Conservation (phyloP, 2,888 invertebrate genomes). For the Eristalinus aeneus region DNA sequence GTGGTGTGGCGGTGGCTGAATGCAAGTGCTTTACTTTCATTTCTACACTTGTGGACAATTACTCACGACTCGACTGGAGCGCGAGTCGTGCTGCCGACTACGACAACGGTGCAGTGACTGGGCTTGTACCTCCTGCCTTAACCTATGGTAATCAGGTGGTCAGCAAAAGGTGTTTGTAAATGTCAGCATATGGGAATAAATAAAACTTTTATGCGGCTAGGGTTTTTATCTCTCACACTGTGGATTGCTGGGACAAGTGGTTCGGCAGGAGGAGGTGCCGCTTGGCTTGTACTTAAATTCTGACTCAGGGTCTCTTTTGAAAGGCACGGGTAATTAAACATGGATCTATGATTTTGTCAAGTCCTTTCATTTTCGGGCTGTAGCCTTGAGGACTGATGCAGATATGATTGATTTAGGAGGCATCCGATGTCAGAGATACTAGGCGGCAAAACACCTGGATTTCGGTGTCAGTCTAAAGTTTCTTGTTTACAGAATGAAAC, state of each 20-base stretch:
- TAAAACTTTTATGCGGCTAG: neutral
- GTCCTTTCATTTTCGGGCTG: neutral
- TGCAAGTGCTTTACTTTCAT: constrained; percentile 57
- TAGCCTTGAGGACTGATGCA: neutral
- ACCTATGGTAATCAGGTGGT: neutral
- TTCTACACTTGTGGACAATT: constrained; percentile 46
- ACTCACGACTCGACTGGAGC: constrained; percentile 2
- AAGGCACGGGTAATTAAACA: neutral
- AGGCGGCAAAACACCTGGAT: too few species aligned
- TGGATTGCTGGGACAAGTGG: neutral
- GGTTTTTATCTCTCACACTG: neutral
- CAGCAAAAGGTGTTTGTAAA: neutral
- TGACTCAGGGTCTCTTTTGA: neutral
- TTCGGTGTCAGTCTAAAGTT: too few species aligned
- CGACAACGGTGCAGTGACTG: too few species aligned
- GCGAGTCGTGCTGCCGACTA: neutral
- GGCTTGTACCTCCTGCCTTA: neutral
- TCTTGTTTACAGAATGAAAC: too few species aligned
- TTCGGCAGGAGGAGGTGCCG: neutral
- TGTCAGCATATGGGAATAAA: neutral
- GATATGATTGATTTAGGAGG: neutral
- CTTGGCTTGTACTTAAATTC: neutral
- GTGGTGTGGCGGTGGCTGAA: neutral
- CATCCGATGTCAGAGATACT: too few species aligned
- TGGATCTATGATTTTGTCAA: neutral